These are phyloP conservation scores for Volucella bombylans DNA, from an alignment of 2,888 invertebrate genomes.

Conservation along the genomic window DNA sequence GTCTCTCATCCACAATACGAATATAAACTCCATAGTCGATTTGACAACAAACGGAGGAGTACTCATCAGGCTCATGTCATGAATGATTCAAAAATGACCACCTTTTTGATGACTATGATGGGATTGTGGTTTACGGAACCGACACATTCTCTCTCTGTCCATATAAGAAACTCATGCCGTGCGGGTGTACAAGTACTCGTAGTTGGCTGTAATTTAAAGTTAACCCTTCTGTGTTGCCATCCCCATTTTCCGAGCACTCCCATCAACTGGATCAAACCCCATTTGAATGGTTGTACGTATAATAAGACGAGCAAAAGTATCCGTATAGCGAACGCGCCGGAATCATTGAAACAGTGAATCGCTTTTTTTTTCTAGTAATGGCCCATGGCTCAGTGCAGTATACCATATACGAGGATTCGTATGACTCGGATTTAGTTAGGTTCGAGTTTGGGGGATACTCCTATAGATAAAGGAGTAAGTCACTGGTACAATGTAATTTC, in stretches of 20 bases:
- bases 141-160: constrained; percentile 32
- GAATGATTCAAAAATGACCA: constrained; percentile 74
- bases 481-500: constrained; percentile 67
- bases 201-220: constrained; percentile 71
- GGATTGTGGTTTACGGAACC: constrained; percentile 69
- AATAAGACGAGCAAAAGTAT: no score
- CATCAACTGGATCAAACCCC: constrained; percentile 36
- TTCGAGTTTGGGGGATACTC: constrained; percentile 2
- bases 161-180: constrained; percentile 23
- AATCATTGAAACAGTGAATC: constrained; percentile 45
- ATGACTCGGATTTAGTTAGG: not conserved
- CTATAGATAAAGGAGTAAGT: constrained; percentile 27
- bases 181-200: constrained; percentile 23
- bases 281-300: constrained; percentile 2
- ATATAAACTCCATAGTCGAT: not conserved
- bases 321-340: constrained; percentile 2
- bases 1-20: not conserved
- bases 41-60: constrained; percentile 52
- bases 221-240: constrained; percentile 41
- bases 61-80: constrained; percentile 73
- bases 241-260: not conserved
- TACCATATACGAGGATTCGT: no score
- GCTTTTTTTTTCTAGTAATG: constrained; percentile 49
- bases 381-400: constrained; percentile 39
- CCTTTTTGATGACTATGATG: constrained; percentile 73